Evolutionary conservation across 2,888 invertebrate genomes (phyloP), one percentile per base, ranked within the genome.

Genomic region (Napeogenes sylphis): DNA sequence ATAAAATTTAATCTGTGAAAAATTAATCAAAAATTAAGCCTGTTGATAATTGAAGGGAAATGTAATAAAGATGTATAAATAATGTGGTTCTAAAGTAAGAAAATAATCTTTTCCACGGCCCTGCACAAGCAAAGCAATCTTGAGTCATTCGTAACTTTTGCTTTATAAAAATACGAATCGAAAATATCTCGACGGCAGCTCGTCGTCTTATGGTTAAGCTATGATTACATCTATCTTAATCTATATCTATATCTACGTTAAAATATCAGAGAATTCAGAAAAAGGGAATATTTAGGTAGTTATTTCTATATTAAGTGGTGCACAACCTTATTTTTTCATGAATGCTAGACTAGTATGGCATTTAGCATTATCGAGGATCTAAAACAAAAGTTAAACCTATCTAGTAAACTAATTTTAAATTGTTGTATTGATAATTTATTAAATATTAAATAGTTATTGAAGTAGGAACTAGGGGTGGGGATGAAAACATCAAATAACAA

Each of bases 261-360:
- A 90, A 90, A 90, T 90, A 88, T 90, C 88, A 87, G 87, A 90
- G 86, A 90, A 88, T 89, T 85, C 89, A 87, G 89, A 90, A 89
- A 88, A 84, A 84, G 88, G 90, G 89, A 86, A 85, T 87, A 87
- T 84, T 88, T 85, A 84, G 82, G 83, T 84, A 82, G 75, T 81
- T 77, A 82, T 81, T 81, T 82, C 87, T 90, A 89, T 87, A 85
- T 83, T 87, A 87, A 87, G 82, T 86, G 87, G 90, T 90, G 90
- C 90, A 90, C 90, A 90, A 90, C 90, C 90, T 89, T 88, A 84
- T 87, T 89, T 88, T 83, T 89, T 89, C 89, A 89, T 88, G 86
- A 88, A 87, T 86, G 89, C 89, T 90, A 90, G 80, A 77, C 84
- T 84, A 83, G 70, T 85, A 89, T 83, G 84, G 90, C 85, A 79